Conservation (phyloP, 2,797 vertebrate genomes). For the Phyllotis vaccarum region DNA sequence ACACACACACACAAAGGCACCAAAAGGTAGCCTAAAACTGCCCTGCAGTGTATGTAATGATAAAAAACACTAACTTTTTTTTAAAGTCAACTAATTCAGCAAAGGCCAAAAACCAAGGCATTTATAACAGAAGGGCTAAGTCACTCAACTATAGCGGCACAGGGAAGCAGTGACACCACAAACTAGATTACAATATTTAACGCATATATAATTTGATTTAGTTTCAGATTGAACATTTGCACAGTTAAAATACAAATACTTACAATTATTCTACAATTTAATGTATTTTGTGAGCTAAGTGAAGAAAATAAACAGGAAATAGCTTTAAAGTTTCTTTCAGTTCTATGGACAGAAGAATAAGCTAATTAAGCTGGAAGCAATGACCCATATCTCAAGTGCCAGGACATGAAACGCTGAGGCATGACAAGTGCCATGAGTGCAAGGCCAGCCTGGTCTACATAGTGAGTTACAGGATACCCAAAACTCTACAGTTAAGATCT, state of each 20-base stretch:
- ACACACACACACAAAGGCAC: slow-evolving; percentile 84
- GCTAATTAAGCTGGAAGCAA: neutral
- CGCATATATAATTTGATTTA: slow-evolving; percentile 22
- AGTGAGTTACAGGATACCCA: neutral
- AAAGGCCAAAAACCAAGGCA: slow-evolving; percentile 82
- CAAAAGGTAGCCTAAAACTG: slow-evolving; percentile 86
- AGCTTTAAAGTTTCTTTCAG: slow-evolving; percentile 64
- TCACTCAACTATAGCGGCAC: slow-evolving; percentile 88
- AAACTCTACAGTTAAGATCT: neutral
- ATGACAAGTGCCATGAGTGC: neutral
- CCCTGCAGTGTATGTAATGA: slow-evolving; percentile 84
- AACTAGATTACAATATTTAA: slow-evolving; percentile 67
- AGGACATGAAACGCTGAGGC: neutral
- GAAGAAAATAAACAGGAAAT: slow-evolving; percentile 40
- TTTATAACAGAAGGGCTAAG: slow-evolving; percentile 88
- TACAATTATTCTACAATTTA: slow-evolving; percentile 66
- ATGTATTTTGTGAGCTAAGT: slow-evolving; percentile 62
- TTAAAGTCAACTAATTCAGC: slow-evolving; percentile 81
- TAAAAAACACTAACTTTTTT: slow-evolving; percentile 84
- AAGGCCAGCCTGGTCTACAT: neutral
- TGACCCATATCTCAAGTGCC: neutral
- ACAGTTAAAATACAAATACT: slow-evolving; percentile 62
- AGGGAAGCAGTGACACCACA: slow-evolving; percentile 82
- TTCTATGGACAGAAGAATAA: slow-evolving; percentile 43
- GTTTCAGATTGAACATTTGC: slow-evolving; percentile 43